phyloP scores from a whole-genome alignment of 2,888 invertebrate species.

The Thera obeliscata region DNA sequence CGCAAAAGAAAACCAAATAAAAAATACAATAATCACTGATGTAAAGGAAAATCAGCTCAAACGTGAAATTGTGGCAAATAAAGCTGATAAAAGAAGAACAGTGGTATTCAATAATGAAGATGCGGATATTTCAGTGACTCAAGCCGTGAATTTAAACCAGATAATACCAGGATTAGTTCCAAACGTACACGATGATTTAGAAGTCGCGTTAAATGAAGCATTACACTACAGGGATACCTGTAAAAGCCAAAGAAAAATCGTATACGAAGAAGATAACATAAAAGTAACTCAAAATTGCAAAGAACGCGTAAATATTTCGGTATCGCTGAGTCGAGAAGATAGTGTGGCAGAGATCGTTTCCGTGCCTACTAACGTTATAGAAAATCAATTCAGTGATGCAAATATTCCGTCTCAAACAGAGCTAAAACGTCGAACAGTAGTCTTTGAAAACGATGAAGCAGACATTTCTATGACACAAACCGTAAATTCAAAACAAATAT shows the following conservation, averaged over 20 bases:
- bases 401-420: not conserved
- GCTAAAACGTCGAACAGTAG: constrained; percentile 15
- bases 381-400: constrained; percentile 1
- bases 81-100: constrained; percentile 36
- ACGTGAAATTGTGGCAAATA: not conserved
- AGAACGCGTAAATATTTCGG: constrained; percentile 27
- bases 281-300: constrained; percentile 31
- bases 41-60: not conserved
- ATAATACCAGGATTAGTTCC: not conserved
- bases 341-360: not conserved
- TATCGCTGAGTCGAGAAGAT: constrained; percentile 18
- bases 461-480: constrained; percentile 30
- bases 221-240: constrained; percentile 14
- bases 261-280: constrained; percentile 36
- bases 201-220: constrained; percentile 22
- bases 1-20: not conserved
- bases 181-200: constrained; percentile 17
- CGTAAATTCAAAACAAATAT: constrained; percentile 15
- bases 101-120: constrained; percentile 40
- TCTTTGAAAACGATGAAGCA: constrained; percentile 26
- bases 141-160: constrained; percentile 33
- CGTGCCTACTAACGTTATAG: constrained; percentile 39
- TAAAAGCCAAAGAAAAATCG: constrained; percentile 12
- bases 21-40: not conserved
- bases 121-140: constrained; percentile 49